A percentile compares a stretch with the other conserved stretches of the same genome.
phyloP scores from a whole-genome alignment of 2,113 vertebrate genomes.

The Rhynchomys soricoides region DNA sequence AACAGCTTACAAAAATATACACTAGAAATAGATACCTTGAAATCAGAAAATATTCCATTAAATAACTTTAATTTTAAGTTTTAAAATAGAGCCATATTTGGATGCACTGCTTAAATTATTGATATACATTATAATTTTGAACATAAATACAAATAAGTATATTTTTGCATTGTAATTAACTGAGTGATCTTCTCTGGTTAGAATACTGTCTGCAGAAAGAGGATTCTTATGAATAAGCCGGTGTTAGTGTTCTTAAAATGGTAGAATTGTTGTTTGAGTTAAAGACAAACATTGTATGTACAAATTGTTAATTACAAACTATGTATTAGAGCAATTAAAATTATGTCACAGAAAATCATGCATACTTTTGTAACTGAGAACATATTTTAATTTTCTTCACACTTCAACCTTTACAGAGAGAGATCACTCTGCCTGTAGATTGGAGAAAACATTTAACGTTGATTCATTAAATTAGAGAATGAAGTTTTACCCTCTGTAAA shows the following conservation, averaged over 20 bases:
- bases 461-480: neutral
- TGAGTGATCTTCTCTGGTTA: constrained; percentile 62
- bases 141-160: constrained; percentile 69
- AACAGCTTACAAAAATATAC: constrained; percentile 58
- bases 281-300: constrained; percentile 58
- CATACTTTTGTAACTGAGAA: constrained; percentile 31
- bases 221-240: constrained; percentile 64
- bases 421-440: neutral
- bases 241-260: constrained; percentile 66
- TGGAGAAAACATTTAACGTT: neutral
- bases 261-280: constrained; percentile 50
- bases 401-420: neutral
- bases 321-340: constrained; percentile 63
- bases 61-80: constrained; percentile 69
- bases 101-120: constrained; percentile 76
- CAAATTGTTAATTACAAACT: constrained; percentile 68
- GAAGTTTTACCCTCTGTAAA: neutral
- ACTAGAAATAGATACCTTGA: constrained; percentile 20
- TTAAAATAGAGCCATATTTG: constrained; percentile 71
- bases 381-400: constrained; percentile 22
- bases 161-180: constrained; percentile 74
- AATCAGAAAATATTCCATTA: constrained; percentile 64
- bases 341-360: constrained; percentile 52
- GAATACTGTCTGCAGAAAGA: constrained; percentile 18
- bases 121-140: constrained; percentile 63